Evolutionary conservation across 2,797 vertebrate species (phyloP).

Genomic region (Euphonia xanthogaster): DNA sequence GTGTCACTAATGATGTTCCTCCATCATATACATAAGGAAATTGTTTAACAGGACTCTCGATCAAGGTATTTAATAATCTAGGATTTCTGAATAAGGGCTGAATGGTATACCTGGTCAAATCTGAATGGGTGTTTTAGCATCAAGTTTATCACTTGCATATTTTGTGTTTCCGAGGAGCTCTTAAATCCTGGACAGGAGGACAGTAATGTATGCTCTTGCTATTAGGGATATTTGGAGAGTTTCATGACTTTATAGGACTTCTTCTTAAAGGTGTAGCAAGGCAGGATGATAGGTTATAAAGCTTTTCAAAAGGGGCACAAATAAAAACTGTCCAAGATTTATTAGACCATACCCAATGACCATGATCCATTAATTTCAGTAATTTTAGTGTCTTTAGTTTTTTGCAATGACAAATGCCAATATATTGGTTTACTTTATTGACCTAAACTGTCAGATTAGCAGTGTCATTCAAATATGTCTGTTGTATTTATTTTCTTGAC

Average conservation of each 20-base stretch:
- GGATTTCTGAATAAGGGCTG: background rate
- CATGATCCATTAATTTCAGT: background rate
- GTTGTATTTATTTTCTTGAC: background rate
- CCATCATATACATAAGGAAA: background rate
- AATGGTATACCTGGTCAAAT: background rate
- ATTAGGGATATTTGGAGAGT: background rate
- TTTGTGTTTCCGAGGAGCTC: background rate
- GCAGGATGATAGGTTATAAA: background rate
- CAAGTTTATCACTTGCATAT: background rate
- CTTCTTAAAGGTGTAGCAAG: background rate
- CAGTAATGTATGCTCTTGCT: accelerated
- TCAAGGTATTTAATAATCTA: background rate
- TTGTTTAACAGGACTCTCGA: background rate
- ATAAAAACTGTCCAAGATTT: background rate
- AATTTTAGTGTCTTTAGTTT: background rate
- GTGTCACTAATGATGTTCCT: background rate
- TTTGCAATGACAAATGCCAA: background rate
- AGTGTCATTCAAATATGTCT: background rate
- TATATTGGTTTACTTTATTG: background rate
- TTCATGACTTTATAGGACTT: background rate
- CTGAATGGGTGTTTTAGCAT: background rate
- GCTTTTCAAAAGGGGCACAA: background rate
- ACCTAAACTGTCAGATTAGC: background rate
- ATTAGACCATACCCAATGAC: background rate
- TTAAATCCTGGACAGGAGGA: background rate